phyloP scores from a whole-genome alignment of 2,797 vertebrate species.

The Hafferia zeledoni region DNA sequence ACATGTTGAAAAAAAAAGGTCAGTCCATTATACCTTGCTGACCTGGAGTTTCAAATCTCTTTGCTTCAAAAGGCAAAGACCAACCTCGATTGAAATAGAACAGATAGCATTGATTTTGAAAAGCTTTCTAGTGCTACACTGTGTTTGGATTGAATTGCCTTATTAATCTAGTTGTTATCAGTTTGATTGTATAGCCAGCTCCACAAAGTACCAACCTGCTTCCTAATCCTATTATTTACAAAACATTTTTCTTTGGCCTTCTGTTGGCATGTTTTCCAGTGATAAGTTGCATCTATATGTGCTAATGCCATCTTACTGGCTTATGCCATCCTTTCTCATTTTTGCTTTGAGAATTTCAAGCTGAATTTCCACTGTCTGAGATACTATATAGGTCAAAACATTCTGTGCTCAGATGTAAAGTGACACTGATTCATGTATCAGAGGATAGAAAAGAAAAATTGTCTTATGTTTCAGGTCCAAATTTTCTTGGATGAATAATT shows the following conservation, averaged over 20 bases:
- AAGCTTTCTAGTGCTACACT: conserved; percentile 53
- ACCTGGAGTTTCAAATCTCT: conserved; percentile 61
- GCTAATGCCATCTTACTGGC: conserved; percentile 32
- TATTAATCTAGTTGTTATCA: conserved; percentile 74
- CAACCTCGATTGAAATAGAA: conserved; percentile 66
- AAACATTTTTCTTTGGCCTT: conserved; percentile 25
- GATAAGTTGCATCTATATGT: background rate
- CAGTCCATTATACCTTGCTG: conserved; percentile 54
- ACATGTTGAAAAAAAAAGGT: background rate
- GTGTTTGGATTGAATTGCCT: conserved; percentile 60
- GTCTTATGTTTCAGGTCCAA: background rate
- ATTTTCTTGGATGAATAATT: conserved; percentile 30
- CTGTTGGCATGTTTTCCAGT: conserved; percentile 31
- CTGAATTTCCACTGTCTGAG: conserved; percentile 32
- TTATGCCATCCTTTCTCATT: conserved; percentile 7
- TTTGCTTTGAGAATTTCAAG: conserved; percentile 16
- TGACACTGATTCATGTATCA: conserved; percentile 29
- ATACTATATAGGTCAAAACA: conserved; percentile 53
- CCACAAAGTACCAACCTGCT: conserved; percentile 39
- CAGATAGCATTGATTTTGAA: conserved; percentile 72
- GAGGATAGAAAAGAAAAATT: background rate
- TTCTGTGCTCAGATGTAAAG: conserved; percentile 44
- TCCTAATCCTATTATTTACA: conserved; percentile 60
- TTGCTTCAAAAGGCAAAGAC: conserved; percentile 72
- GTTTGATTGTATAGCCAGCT: conserved; percentile 60